phyloP scores from a whole-genome alignment of 2,888 invertebrate species.

The Colostygia pectinataria region DNA sequence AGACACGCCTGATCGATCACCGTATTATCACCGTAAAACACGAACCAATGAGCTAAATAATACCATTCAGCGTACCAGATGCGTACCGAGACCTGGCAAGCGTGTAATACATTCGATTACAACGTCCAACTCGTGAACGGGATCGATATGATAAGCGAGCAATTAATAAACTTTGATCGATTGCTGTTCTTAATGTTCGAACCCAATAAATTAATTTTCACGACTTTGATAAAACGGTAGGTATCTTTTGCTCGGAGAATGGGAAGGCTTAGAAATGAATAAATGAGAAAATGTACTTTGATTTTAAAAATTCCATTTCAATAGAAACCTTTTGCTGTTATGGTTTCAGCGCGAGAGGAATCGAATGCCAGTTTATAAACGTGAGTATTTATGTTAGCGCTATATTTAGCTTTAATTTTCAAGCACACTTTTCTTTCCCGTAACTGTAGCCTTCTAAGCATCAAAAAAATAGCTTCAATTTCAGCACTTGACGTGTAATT shows the following conservation, averaged over 20 bases:
- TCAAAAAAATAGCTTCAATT: constrained; percentile 32
- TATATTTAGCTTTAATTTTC: constrained; percentile 32
- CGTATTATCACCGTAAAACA: constrained; percentile 43
- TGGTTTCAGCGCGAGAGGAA: constrained; percentile 9
- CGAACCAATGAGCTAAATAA: constrained; percentile 37
- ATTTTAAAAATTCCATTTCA: constrained; percentile 1
- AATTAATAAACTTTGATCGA: constrained; percentile 55
- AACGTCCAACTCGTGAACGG: constrained; percentile 27
- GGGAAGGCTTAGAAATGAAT: constrained; percentile 16
- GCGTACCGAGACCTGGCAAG: constrained; percentile 26
- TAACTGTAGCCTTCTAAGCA: constrained; percentile 25
- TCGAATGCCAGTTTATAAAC: constrained; percentile 10
- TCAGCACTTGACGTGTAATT: constrained; percentile 18
- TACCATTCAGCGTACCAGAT: constrained; percentile 35
- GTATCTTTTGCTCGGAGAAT: constrained; percentile 20
- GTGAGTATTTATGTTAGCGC: constrained; percentile 26
- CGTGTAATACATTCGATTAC: constrained; percentile 36
- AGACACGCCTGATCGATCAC: constrained; percentile 54
- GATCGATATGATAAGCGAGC: constrained; percentile 42
- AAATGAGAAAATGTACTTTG: constrained; percentile 8
- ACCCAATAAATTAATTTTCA: constrained; percentile 35
- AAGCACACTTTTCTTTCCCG: constrained; percentile 21
- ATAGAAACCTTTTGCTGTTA: constrained; percentile 8
- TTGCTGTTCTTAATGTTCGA: constrained; percentile 36
- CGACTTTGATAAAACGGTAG: constrained; percentile 25